Evolutionary conservation across 92 coral and sea anemone genomes (phyloP), one percentile per base, ranked within the genome.

Genomic region (Zoanthus gigantus): DNA sequence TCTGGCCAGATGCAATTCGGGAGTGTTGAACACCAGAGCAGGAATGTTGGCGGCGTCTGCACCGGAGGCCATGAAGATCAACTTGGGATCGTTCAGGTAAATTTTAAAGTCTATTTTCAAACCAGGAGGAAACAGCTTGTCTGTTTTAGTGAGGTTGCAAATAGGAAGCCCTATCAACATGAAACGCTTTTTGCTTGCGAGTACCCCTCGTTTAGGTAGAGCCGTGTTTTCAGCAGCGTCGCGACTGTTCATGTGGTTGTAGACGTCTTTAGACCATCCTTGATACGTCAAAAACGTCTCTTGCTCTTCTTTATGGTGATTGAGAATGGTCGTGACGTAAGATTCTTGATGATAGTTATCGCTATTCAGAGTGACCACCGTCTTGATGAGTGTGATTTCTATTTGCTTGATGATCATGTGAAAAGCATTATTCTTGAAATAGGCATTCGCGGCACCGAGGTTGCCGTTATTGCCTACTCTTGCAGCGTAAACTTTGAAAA

Each of bases 81-180:
- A 4, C 0, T 73, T 65, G 7, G 7, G 18, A 13, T 72, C 75
- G 71, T 82, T 79, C 1, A 88, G 72, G 61, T 88, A 78, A 14
- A 89, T 5, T 42, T 89, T 69, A 10, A 83, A 0, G 2, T 57
- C 76, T 13, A 89, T 37, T 74, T 89, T 73, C 37, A 53, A 13
- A 6, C 57, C 44, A 9, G 80, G 71, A 1, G 82, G 74, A 30
- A 89, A 57, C 60, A 89, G n/a, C 60, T 65, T 76, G 7, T 88
- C 71, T 0, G 57, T 15, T 54, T 81, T 73, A 44, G 75, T 72
- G 9, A 88, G 11, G 7, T 89, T 85, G 15, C 52, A 48, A 0
- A 83, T 72, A 0, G 85, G 89, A 18, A 89, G 76, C 3, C 92
- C 89, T 13, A 89, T 57, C 37, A 89, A 12, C 54, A 87, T 52